These are phyloP conservation scores for Drosophila arawakana DNA, from an alignment of 1,140 invertebrate species.

Conservation along the genomic window DNA sequence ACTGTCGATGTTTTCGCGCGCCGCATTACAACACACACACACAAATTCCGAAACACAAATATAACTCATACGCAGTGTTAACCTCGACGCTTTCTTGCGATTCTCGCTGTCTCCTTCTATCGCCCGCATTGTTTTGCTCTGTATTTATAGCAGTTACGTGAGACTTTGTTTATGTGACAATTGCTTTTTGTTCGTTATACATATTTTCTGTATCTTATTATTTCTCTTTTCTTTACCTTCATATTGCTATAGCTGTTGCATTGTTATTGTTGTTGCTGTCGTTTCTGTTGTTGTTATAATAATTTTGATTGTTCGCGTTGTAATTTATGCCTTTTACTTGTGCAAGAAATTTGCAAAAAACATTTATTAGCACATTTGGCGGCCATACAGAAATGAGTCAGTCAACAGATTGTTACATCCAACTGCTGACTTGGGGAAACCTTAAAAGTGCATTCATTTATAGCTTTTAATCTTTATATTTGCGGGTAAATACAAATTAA, in stretches of 20 bases:
- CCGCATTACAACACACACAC: conserved; percentile 66
- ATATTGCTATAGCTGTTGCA: conserved; percentile 1
- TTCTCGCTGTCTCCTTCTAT: background rate
- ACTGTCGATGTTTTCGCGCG: conserved; percentile 47
- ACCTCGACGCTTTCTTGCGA: conserved; percentile 60
- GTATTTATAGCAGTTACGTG: conserved; percentile 81
- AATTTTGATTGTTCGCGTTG: conserved; percentile 57
- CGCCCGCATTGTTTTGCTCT: conserved; percentile 31
- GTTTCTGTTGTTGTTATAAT: conserved; percentile 41
- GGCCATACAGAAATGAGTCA: conserved; percentile 38
- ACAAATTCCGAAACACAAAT: conserved; percentile 28
- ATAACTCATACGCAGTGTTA: conserved; percentile 81
- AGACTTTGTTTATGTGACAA: conserved; percentile 81
- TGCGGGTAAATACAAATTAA: background rate
- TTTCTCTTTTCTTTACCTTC: conserved; percentile 25
- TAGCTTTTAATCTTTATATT: background rate
- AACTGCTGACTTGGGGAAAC: conserved; percentile 29
- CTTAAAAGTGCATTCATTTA: conserved; percentile 42
- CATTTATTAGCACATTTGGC: conserved; percentile 56
- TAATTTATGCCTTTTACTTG: conserved; percentile 78
- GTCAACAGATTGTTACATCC: background rate
- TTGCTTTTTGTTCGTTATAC: conserved; percentile 74
- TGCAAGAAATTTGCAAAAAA: conserved; percentile 73
- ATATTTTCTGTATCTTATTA: conserved; percentile 62
- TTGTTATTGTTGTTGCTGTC: conserved; percentile 12